Percentiles rank a stretch among this genome's conserved stretches.
phyloP scores from a whole-genome alignment of 2,113 vertebrate genomes.

The Semnornis frantzii region DNA sequence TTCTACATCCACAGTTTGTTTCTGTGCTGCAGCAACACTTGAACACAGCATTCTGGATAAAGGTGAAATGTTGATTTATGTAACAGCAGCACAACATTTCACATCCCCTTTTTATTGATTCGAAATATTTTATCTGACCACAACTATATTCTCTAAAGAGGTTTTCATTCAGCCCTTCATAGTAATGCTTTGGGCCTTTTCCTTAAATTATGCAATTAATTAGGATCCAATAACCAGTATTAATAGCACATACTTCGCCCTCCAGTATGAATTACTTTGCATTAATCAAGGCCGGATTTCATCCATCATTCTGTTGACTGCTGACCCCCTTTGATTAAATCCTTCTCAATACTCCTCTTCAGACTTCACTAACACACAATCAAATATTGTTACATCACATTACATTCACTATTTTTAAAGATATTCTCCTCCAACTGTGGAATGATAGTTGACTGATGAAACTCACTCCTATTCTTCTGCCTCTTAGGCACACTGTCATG shows the following conservation, averaged over 20 bases:
- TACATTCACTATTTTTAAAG: background rate
- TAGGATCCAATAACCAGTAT: conserved; percentile 46
- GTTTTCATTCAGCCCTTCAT: conserved; percentile 2
- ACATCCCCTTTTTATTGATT: conserved; percentile 31
- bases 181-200: conserved; percentile 3
- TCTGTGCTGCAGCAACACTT: background rate
- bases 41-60: background rate
- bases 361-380: background rate
- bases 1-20: background rate
- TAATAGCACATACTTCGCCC: conserved; percentile 5
- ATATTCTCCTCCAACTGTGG: background rate
- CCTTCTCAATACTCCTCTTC: background rate
- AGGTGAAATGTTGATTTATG: background rate
- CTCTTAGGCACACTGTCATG: background rate
- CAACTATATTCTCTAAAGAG: conserved; percentile 10
- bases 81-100: background rate
- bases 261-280: conserved; percentile 25
- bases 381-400: background rate
- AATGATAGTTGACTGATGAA: background rate
- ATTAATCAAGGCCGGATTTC: conserved; percentile 46
- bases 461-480: background rate
- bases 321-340: conserved; percentile 39
- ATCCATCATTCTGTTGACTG: conserved; percentile 44
- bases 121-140: conserved; percentile 27
- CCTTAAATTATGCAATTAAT: conserved; percentile 53